Base-by-base conservation (phyloP, 2,888 invertebrate genomes). In the Hoplodrina blanda region DNA sequence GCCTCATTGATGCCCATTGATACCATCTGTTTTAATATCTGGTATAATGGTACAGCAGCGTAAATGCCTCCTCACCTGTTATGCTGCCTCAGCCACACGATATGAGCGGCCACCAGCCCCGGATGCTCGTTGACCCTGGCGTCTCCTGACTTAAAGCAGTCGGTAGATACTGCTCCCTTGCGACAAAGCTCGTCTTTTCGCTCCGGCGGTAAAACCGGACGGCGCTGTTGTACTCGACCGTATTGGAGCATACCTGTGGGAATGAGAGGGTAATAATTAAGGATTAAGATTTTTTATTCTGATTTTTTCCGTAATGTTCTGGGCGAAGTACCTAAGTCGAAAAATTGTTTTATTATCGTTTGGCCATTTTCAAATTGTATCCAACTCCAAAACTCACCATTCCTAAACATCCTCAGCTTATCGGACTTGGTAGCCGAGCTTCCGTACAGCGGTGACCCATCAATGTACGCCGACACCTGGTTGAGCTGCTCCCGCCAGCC, bases 401-500 rank as follows among this genome's bases (percentile, higher is more conserved):
- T 97, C 63, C 97, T 97, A 85, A 98, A 98, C 2, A 97, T 94
- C 63, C 98, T 96, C n/a, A 98, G 96, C 73, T 97, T 97, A 85
- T 98, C 97, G 0, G 98, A 97, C 63, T 97, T 97, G 60, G 97
- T 95, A 4, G 97, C 97, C 17, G 97, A 97, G 87, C 98, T 98
- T 53, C 98, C 98, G 87, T 98, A 98, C 7, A 98, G 96, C 37
- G 97, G 97, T 0, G 98, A 98, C 0, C 97, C 98, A 82, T 98
- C 98, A 10, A 98, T 96, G 87, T 97, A 98, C 0, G 98, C 97
- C 0, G 98, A 98, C 5, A 98, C 96, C 89, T 98, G 98, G 90
- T 98, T 98, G 70, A 98, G 97, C 91, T 98, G 98, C 86, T 98
- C 98, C 2, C 98, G 96, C 96, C 98, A 98, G 13, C 98, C 98